phyloP scores from a whole-genome alignment of 2,113 vertebrate species.

The Arvicanthis niloticus region DNA sequence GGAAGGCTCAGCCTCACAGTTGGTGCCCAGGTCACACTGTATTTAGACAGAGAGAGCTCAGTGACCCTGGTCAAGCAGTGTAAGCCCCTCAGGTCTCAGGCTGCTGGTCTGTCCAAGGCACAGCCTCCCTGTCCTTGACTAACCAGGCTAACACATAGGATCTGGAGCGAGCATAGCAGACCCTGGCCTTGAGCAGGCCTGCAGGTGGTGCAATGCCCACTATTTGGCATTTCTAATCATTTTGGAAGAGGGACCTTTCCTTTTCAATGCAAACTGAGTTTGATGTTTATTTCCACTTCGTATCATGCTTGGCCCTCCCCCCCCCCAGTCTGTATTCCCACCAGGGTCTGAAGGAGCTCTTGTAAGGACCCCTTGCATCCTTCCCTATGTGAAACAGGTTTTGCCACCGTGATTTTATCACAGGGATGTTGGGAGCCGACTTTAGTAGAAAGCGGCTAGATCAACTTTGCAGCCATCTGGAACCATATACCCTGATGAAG shows the following conservation, averaged over 20 bases:
- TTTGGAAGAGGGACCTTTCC: neutral
- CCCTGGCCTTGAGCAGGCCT: neutral
- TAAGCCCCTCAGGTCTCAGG: neutral
- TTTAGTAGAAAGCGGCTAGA: too few species aligned
- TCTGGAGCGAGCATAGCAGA: neutral
- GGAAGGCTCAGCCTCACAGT: neutral
- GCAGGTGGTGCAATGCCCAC: neutral
- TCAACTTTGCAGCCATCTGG: too few species aligned
- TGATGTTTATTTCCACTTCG: neutral
- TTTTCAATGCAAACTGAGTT: neutral
- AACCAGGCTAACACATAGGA: neutral
- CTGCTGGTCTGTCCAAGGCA: neutral
- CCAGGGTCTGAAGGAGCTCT: too few species aligned
- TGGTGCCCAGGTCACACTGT: neutral
- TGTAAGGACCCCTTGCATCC: too few species aligned
- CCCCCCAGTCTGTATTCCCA: neutral
- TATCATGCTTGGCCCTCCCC: neutral
- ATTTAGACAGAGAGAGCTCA: neutral
- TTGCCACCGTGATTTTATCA: neutral
- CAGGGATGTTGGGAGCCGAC: too few species aligned
- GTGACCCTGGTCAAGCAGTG: neutral
- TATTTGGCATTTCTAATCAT: neutral
- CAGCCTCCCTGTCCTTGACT: too few species aligned
- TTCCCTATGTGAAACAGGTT: neutral
- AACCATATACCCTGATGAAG: too few species aligned